Percentiles rank a stretch among this genome's conserved stretches.
Evolutionary conservation across 2,888 invertebrate species (phyloP).

Genomic region (Cheiracanthium punctorium): DNA sequence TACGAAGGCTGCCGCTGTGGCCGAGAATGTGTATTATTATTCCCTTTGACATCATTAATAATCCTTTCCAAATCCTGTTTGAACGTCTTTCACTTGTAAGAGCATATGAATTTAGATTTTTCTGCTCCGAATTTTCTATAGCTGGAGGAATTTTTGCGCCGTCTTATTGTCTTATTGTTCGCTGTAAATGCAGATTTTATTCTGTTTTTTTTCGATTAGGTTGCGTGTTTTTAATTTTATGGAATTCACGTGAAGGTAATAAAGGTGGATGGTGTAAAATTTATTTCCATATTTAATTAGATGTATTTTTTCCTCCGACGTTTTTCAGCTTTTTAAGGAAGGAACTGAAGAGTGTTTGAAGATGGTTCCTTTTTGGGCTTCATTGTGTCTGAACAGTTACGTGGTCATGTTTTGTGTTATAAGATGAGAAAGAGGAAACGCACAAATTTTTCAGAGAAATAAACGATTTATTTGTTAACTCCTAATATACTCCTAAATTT

Average conservation of each 20-base stretch:
- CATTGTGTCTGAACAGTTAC: too few species aligned
- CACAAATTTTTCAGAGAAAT: too few species aligned
- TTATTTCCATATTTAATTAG: too few species aligned
- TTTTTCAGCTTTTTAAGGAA: too few species aligned
- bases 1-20: conserved; percentile 3
- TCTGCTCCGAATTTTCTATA: not conserved
- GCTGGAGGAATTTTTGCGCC: not conserved
- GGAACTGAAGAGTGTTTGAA: too few species aligned
- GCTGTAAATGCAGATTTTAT: not conserved
- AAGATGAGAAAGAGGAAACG: too few species aligned
- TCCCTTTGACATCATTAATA: conserved; percentile 13
- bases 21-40: conserved; percentile 2
- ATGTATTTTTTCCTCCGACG: too few species aligned
- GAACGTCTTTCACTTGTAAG: conserved; percentile 5
- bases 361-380: too few species aligned
- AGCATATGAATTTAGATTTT: not conserved
- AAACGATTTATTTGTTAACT: too few species aligned
- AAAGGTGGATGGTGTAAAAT: not conserved
- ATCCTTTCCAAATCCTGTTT: not conserved
- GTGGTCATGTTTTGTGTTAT: too few species aligned
- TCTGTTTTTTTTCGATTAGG: not conserved
- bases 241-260: not conserved
- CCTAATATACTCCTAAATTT: too few species aligned
- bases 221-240: not conserved
- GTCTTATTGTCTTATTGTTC: not conserved